These are phyloP conservation scores for Epinephelus lanceolatus DNA, from an alignment of 2,113 vertebrate genomes.

Conservation along the genomic window DNA sequence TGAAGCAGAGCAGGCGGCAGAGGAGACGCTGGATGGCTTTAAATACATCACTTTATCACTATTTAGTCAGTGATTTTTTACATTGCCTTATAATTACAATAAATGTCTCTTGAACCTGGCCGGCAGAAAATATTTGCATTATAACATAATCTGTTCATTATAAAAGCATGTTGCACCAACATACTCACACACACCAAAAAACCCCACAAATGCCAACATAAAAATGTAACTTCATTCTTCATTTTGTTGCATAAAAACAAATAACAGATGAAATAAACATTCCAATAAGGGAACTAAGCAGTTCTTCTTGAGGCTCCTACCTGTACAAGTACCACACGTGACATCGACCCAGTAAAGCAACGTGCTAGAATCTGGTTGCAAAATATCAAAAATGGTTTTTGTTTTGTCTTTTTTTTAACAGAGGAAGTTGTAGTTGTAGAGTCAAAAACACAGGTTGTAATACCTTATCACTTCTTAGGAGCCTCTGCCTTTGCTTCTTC, in stretches of 20 bases:
- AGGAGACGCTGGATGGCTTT: neutral
- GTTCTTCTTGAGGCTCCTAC: neutral
- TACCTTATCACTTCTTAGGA: conserved; percentile 28
- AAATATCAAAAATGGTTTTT: neutral
- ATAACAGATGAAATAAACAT: conserved; percentile 1
- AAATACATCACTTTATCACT: neutral
- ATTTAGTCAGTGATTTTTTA: neutral
- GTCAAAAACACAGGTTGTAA: neutral
- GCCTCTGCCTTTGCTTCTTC: neutral
- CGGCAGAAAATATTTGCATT: neutral
- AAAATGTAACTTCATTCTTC: neutral
- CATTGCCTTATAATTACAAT: neutral
- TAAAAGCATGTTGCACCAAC: neutral
- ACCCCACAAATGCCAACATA: neutral
- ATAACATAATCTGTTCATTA: neutral
- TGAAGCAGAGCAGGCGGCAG: neutral
- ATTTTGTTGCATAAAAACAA: conserved; percentile 15
- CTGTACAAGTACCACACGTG: neutral
- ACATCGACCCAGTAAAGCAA: neutral
- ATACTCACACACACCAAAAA: neutral
- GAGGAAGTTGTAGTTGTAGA: neutral
- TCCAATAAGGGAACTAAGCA: too few species aligned
- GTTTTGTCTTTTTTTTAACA: neutral
- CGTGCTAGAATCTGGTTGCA: neutral
- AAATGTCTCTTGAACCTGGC: neutral